Evolutionary conservation across 2,113 vertebrate genomes (phyloP).

Genomic region (Anser cygnoides): DNA sequence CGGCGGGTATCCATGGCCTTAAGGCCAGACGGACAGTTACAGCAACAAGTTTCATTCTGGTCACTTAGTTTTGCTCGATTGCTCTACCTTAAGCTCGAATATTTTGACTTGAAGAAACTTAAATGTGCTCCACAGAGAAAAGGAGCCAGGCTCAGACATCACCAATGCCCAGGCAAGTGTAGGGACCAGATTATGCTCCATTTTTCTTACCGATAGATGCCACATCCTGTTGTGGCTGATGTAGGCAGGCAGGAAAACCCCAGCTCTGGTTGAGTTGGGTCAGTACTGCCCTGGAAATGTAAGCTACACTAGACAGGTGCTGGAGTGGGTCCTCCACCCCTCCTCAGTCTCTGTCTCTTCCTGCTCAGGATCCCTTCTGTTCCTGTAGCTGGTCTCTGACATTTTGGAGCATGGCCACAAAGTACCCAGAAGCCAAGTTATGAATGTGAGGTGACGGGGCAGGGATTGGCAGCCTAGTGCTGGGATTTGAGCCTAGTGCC

Average conservation of each 20-base stretch:
- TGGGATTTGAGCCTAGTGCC: background rate
- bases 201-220: background rate
- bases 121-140: accelerated
- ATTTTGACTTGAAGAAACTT: background rate
- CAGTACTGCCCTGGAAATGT: background rate
- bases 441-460: background rate
- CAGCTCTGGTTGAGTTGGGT: background rate
- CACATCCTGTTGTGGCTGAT: background rate
- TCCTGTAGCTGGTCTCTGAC: background rate
- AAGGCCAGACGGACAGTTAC: background rate
- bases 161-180: background rate
- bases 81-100: background rate
- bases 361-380: background rate
- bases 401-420: background rate
- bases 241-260: background rate
- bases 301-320: background rate
- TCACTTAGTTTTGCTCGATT: background rate
- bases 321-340: accelerated
- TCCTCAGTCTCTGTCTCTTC: background rate
- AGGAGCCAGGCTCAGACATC: background rate
- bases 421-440: background rate
- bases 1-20: accelerated
- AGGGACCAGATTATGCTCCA: background rate
- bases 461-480: background rate
- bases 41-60: background rate